These are phyloP conservation scores for Accipiter virgatus DNA, from an alignment of 2,113 vertebrate species.

Conservation along the genomic window DNA sequence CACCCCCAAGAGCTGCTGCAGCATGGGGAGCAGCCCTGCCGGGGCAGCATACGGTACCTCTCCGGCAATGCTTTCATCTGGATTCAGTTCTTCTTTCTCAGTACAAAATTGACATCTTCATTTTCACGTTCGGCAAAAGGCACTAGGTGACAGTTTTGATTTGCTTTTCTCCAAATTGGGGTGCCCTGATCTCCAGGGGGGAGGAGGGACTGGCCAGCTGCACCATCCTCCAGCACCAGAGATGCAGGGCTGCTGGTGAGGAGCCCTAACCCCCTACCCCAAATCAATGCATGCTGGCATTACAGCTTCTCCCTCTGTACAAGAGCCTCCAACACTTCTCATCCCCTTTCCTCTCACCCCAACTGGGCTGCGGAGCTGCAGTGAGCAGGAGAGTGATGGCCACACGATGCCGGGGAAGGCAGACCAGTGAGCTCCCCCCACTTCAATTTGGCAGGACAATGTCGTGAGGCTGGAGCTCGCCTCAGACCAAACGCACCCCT, in stretches of 20 bases:
- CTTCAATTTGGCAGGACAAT: fast-evolving
- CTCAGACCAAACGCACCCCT: fast-evolving
- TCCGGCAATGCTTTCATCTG: neutral
- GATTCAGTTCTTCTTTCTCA: neutral
- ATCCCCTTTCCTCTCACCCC: neutral
- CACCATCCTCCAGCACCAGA: neutral
- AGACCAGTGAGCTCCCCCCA: fast-evolving
- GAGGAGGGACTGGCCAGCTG: neutral
- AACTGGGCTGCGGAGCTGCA: fast-evolving
- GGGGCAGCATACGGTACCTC: fast-evolving
- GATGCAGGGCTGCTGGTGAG: fast-evolving
- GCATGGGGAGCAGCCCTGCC: fast-evolving
- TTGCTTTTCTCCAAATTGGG: neutral
- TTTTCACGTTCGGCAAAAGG: neutral
- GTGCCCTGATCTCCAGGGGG: neutral
- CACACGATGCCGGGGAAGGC: fast-evolving
- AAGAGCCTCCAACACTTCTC: neutral
- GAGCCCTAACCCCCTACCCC: neutral
- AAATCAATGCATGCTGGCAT: fast-evolving
- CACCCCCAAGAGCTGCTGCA: neutral
- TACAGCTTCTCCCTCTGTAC: neutral
- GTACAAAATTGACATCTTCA: neutral
- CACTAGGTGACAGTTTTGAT: neutral
- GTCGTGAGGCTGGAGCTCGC: fast-evolving
- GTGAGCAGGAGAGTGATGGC: neutral